Percentiles rank a stretch among this genome's conserved stretches.
Evolutionary conservation across 1,140 invertebrate genomes (phyloP).

Genomic region (Brachionus manjavacas): DNA sequence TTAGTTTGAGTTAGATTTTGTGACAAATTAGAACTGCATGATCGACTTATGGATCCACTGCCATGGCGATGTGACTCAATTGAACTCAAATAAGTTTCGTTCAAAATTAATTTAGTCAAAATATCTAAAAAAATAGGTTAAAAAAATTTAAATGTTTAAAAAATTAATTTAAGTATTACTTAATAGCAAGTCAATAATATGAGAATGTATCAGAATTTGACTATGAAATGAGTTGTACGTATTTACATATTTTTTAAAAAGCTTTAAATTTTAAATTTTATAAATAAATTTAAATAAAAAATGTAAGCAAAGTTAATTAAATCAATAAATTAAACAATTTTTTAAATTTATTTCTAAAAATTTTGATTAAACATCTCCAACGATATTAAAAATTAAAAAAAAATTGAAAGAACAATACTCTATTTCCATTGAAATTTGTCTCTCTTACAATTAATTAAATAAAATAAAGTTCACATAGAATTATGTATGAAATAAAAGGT

Average conservation of each 20-base stretch:
- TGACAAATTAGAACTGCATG: not conserved
- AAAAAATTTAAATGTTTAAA: not conserved
- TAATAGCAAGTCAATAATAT: not conserved
- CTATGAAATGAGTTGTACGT: not conserved
- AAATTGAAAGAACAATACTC: too few species aligned
- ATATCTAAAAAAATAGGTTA: not conserved
- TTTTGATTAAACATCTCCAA: too few species aligned
- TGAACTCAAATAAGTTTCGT: constrained; percentile 8
- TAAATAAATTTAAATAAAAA: not conserved
- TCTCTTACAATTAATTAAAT: too few species aligned
- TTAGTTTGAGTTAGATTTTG: not conserved
- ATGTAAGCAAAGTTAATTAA: not conserved
- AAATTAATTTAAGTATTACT: not conserved
- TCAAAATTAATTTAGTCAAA: constrained; percentile 6
- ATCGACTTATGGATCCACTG: not conserved
- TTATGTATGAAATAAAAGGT: too few species aligned
- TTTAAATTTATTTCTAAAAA: too few species aligned
- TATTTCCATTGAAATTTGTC: too few species aligned
- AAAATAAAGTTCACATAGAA: too few species aligned
- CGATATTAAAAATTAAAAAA: not conserved
- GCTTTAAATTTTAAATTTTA: not conserved
- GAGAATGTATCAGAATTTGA: constrained; percentile 10
- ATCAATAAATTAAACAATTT: too few species aligned
- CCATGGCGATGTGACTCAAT: not conserved
- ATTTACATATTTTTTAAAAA: constrained; percentile 33